Percentiles rank a stretch among this genome's conserved stretches.
These are phyloP conservation scores for Myotis planiceps DNA, from an alignment of 2,797 vertebrate genomes.

Conservation along the genomic window DNA sequence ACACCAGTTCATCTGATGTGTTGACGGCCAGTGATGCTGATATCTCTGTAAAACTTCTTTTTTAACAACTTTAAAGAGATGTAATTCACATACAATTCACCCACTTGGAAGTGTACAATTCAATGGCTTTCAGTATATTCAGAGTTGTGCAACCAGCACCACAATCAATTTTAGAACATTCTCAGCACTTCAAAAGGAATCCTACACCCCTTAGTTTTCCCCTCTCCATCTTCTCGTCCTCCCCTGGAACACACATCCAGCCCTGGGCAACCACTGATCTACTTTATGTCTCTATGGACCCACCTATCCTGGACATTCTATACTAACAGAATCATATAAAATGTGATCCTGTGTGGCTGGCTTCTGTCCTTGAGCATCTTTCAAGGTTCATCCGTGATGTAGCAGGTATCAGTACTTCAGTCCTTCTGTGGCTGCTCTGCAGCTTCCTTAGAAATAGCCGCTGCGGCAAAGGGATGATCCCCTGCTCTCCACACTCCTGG, in stretches of 20 bases:
- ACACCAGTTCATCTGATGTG: background rate
- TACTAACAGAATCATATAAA: background rate
- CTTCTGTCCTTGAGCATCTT: background rate
- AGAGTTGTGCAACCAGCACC: background rate
- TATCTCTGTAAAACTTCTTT: background rate
- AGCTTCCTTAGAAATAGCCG: background rate
- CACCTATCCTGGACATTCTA: background rate
- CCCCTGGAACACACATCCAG: background rate
- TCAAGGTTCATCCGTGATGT: background rate
- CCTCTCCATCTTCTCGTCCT: background rate
- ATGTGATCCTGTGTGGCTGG: background rate
- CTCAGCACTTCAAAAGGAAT: background rate
- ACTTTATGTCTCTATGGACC: background rate
- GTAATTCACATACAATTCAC: background rate
- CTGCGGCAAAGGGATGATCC: background rate
- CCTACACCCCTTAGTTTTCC: background rate
- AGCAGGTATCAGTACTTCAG: background rate
- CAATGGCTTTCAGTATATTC: background rate
- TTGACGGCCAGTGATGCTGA: background rate
- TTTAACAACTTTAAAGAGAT: background rate
- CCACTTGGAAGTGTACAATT: background rate
- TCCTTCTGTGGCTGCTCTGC: background rate
- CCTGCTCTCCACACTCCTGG: background rate
- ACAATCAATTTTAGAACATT: background rate
- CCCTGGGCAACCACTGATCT: background rate